These are phyloP conservation scores for Enteromius fasciolatus DNA, from an alignment of 2,797 vertebrate genomes.

Conservation along the genomic window DNA sequence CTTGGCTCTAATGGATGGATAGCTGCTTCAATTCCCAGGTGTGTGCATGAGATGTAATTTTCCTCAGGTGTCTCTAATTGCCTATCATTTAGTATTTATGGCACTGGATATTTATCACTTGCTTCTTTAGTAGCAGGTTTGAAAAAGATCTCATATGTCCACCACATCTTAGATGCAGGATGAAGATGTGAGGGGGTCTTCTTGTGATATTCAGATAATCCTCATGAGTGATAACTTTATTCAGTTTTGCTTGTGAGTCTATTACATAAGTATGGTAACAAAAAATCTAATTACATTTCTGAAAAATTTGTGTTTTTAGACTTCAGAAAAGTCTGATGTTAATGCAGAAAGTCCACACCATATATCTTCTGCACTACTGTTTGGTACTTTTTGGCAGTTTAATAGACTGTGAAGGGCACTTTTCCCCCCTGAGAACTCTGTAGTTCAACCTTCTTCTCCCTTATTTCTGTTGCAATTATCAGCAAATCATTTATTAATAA, in stretches of 20 bases:
- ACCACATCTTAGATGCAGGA: conserved; percentile 54
- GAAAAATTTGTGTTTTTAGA: background rate
- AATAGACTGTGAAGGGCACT: conserved; percentile 15
- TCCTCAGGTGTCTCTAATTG: conserved; percentile 78
- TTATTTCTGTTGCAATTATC: conserved; percentile 51
- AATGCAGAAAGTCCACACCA: background rate
- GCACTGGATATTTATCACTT: conserved; percentile 67
- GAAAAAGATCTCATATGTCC: conserved; percentile 49
- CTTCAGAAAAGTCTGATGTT: background rate
- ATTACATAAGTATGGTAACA: conserved; percentile 23
- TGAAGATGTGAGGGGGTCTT: background rate
- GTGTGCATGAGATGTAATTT: conserved; percentile 66
- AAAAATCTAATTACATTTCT: background rate
- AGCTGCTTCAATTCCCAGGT: conserved; percentile 65
- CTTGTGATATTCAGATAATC: conserved; percentile 4
- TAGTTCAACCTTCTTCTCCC: conserved; percentile 56
- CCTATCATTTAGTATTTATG: conserved; percentile 76
- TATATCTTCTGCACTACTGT: background rate
- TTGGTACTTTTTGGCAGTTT: conserved; percentile 4
- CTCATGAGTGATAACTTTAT: background rate
- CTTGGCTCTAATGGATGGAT: conserved; percentile 61
- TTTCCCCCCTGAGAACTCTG: background rate
- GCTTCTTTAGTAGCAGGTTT: conserved; percentile 55
- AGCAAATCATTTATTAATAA: conserved; percentile 64
- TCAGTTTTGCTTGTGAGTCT: background rate